Conservation (phyloP, 2,888 invertebrate species). For the Cataglyphis livida region DNA sequence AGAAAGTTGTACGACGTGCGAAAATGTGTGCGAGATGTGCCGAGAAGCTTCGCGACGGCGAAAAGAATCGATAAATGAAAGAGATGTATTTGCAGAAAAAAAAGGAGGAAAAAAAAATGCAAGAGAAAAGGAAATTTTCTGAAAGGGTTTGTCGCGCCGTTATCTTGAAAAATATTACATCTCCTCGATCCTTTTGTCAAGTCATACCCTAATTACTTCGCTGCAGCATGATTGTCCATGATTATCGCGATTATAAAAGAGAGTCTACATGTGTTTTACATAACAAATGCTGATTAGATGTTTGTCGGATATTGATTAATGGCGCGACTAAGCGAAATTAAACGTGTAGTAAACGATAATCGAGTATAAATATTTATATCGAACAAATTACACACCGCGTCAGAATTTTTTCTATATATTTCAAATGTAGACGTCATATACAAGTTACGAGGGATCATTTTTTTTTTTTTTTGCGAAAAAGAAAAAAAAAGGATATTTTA, state of each 20-base stretch:
- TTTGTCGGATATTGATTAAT: constrained; percentile 5
- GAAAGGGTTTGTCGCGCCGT: not conserved
- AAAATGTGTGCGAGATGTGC: constrained; percentile 21
- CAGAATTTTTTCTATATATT: not conserved
- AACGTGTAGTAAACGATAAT: not conserved
- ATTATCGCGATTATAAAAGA: not conserved
- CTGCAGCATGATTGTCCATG: not conserved
- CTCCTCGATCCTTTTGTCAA: not conserved
- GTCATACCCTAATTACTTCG: not conserved
- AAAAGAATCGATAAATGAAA: not conserved
- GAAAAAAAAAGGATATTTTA: not conserved
- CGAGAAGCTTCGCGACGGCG: not conserved
- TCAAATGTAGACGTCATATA: not conserved
- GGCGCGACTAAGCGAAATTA: not conserved
- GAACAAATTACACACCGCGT: not conserved
- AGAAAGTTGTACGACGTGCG: constrained; percentile 23
- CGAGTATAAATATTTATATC: constrained; percentile 25
- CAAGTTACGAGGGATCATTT: not conserved
- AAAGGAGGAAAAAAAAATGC: not conserved
- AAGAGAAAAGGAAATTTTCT: not conserved
- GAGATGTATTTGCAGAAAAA: not conserved
- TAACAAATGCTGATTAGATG: not conserved
- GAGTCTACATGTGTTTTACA: not conserved
- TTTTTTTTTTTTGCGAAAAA: not conserved
- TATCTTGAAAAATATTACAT: not conserved